These are phyloP conservation scores for Antheraea pernyi DNA, from an alignment of 1,140 invertebrate genomes.

Conservation along the genomic window DNA sequence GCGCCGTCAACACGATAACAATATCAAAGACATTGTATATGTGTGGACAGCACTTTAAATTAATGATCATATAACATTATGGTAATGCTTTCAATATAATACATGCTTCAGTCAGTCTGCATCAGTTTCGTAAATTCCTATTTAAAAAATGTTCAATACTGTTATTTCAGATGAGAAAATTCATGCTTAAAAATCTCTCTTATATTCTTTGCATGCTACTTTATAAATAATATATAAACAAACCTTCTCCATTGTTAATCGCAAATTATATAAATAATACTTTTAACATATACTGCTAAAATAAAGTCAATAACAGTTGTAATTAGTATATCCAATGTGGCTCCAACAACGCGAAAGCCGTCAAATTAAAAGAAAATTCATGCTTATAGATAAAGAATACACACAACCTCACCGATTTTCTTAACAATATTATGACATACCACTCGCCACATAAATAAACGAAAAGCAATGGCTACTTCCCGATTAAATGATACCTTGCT, in stretches of 20 bases:
- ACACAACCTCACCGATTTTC: background rate
- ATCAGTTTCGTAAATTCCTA: slow-evolving; percentile 14
- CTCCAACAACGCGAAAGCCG: background rate
- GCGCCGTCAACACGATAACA: background rate
- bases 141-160: slow-evolving; percentile 32
- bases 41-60: slow-evolving; percentile 2
- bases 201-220: slow-evolving; percentile 24
- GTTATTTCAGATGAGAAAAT: slow-evolving; percentile 27
- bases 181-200: slow-evolving; percentile 31
- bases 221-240: slow-evolving; percentile 12
- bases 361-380: background rate
- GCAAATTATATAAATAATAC: background rate
- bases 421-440: background rate
- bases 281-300: background rate
- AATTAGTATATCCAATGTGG: background rate
- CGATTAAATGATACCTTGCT: too few species aligned
- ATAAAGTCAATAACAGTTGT: background rate
- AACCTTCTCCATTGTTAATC: slow-evolving; percentile 7
- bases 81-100: slow-evolving; percentile 15
- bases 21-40: background rate
- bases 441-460: background rate
- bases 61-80: slow-evolving; percentile 21
- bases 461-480: too few species aligned
- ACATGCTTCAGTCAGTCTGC: slow-evolving; percentile 63
- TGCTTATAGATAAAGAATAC: background rate